Conservation (phyloP, 1,140 invertebrate genomes). For the Caenorhabditis latens region DNA sequence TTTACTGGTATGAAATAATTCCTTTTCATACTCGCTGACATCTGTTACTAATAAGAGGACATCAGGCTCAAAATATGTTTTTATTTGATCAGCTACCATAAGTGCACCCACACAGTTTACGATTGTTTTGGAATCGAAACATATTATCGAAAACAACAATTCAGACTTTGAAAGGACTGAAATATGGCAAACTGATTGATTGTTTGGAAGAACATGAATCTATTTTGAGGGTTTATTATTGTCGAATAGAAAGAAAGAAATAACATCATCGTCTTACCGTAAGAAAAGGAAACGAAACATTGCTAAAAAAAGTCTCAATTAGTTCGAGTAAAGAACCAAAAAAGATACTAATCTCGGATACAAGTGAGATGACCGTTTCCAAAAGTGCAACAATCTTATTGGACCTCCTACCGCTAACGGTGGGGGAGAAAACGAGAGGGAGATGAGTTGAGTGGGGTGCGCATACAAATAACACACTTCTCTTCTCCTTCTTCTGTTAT, state of each 20-base stretch:
- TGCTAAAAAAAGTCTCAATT: too few relatives aligned
- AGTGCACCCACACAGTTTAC: background rate
- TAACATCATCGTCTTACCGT: too few relatives aligned
- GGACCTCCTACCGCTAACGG: background rate
- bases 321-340: background rate
- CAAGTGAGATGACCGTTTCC: background rate
- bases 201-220: too few relatives aligned
- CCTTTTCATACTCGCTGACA: background rate
- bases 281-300: too few relatives aligned
- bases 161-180: background rate
- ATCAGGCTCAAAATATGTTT: conserved; percentile 6
- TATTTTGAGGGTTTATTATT: too few relatives aligned
- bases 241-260: too few relatives aligned
- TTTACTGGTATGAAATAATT: too few relatives aligned
- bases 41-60: background rate
- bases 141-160: background rate
- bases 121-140: background rate
- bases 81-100: background rate
- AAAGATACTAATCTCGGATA: background rate
- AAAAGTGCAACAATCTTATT: conserved; percentile 45
- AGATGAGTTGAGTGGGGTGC: conserved; percentile 50
- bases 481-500: conserved; percentile 32
- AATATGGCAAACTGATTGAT: background rate
- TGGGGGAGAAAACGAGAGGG: background rate
- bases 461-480: conserved; percentile 51